phyloP scores from a whole-genome alignment of 92 coral and sea anemone genomes.

The Umimayanthus chanpuru region DNA sequence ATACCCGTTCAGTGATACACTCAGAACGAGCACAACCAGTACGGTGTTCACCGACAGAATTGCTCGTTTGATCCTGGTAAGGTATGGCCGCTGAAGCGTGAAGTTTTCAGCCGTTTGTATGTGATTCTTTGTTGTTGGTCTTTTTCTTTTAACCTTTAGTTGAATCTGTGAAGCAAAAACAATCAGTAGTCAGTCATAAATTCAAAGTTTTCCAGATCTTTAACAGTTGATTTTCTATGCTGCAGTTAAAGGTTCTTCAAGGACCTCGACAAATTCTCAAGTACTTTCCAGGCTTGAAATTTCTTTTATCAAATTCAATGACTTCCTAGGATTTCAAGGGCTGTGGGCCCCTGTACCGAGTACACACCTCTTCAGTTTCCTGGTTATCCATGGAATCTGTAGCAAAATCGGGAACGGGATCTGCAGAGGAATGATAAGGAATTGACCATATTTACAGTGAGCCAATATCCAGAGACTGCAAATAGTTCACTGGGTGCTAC shows the following conservation, averaged over 20 bases:
- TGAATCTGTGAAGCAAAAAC: background rate
- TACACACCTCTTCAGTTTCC: background rate
- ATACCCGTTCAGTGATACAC: constrained; percentile 27
- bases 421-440: background rate
- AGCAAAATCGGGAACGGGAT: background rate
- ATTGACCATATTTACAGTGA: background rate
- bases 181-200: background rate
- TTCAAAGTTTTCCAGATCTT: too few species aligned
- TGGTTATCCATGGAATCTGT: background rate
- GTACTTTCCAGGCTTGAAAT: too few species aligned
- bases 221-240: too few species aligned
- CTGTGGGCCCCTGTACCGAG: background rate
- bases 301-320: too few species aligned
- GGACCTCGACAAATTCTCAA: too few species aligned
- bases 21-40: background rate
- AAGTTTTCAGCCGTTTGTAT: background rate
- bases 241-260: too few species aligned
- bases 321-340: too few species aligned
- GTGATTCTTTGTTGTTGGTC: constrained; percentile 11
- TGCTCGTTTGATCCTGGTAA: constrained; percentile 6
- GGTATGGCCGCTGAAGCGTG: background rate
- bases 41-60: background rate
- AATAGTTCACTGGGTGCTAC: too few species aligned
- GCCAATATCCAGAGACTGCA: too few species aligned
- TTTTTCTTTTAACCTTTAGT: background rate